phyloP scores from a whole-genome alignment of 2,888 invertebrate species.

The Colletes collaris region DNA sequence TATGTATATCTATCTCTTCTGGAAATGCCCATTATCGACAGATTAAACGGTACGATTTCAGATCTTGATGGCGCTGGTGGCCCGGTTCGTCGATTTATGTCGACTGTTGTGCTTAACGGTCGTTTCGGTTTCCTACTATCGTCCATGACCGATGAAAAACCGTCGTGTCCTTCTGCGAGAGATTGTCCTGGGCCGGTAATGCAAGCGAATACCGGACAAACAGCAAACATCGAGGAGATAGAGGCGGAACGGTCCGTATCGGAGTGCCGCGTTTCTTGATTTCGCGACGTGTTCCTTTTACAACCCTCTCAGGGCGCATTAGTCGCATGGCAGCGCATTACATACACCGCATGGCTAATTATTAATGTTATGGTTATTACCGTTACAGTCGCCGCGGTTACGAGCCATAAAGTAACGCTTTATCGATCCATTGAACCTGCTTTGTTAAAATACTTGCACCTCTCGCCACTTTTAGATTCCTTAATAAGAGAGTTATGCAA shows the following conservation, averaged over 20 bases:
- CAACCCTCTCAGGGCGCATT: constrained; percentile 69
- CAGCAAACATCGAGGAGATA: constrained; percentile 4
- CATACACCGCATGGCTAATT: constrained; percentile 72
- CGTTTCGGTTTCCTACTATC: constrained; percentile 25
- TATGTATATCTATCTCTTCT: constrained; percentile 48
- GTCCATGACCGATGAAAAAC: constrained; percentile 51
- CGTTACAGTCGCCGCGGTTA: constrained; percentile 69
- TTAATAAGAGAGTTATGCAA: constrained; percentile 3
- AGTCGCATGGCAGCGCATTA: constrained; percentile 65
- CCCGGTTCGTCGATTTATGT: constrained; percentile 49
- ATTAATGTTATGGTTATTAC: constrained; percentile 77
- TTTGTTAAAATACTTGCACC: constrained; percentile 21
- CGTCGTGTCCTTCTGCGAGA: constrained; percentile 49
- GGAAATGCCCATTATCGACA: constrained; percentile 55
- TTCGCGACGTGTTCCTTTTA: constrained; percentile 70
- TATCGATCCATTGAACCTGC: constrained; percentile 72
- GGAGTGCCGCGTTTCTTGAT: constrained; percentile 49
- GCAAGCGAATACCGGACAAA: background rate
- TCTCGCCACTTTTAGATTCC: constrained; percentile 22
- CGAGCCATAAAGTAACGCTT: constrained; percentile 69
- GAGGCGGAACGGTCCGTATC: background rate
- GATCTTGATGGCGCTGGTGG: constrained; percentile 36
- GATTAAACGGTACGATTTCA: constrained; percentile 62
- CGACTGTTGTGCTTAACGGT: constrained; percentile 36
- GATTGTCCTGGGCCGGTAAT: constrained; percentile 33